Conservation (phyloP, 2,888 invertebrate species). For the Phengaris alcon region DNA sequence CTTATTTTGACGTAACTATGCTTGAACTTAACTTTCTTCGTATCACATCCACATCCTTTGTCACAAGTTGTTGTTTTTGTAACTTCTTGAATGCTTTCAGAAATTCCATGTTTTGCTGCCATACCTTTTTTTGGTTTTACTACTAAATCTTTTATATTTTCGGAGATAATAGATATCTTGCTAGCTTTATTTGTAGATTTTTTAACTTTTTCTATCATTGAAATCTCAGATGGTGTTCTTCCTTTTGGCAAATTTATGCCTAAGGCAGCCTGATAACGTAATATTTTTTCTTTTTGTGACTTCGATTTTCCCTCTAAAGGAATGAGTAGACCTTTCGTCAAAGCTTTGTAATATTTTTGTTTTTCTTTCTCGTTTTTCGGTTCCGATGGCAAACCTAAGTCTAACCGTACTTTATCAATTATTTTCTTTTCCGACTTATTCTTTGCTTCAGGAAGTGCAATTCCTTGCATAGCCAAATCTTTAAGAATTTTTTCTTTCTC, state of each 20-base stretch:
- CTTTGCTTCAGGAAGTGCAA: constrained; percentile 45
- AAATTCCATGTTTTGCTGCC: constrained; percentile 42
- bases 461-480: constrained; percentile 41
- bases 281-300: constrained; percentile 45
- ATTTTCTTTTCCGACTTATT: constrained; percentile 46
- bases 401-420: constrained; percentile 43
- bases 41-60: constrained; percentile 59
- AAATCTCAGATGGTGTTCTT: constrained; percentile 47
- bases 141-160: not conserved
- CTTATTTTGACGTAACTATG: constrained; percentile 63
- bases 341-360: constrained; percentile 36
- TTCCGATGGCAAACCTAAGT: constrained; percentile 43
- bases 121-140: constrained; percentile 33
- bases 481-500: constrained; percentile 42
- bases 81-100: constrained; percentile 53
- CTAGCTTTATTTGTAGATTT: constrained; percentile 48
- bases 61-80: constrained; percentile 59
- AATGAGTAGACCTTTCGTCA: constrained; percentile 34
- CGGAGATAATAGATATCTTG: constrained; percentile 43
- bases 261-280: constrained; percentile 38
- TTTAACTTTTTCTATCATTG: constrained; percentile 48
- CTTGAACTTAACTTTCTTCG: constrained; percentile 63
- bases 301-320: constrained; percentile 44
- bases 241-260: constrained; percentile 42
- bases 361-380: constrained; percentile 38